Evolutionary conservation across 35 echinoderm and acorn worm species (phyloP).

Genomic region (Ophiothrix spiculata): DNA sequence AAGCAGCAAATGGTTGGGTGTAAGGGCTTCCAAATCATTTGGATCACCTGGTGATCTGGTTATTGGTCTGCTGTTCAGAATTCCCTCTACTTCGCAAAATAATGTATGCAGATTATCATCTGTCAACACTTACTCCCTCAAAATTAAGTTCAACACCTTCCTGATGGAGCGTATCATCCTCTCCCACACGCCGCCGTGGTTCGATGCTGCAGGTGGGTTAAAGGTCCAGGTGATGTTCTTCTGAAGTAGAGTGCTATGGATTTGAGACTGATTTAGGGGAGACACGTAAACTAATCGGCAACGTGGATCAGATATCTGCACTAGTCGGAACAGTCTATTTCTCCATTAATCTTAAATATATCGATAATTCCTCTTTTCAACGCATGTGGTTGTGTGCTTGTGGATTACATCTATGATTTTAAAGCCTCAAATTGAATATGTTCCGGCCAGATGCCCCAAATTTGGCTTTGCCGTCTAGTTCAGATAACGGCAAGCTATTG

Average conservation of each 20-base stretch:
- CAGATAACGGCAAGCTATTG: too few relatives aligned
- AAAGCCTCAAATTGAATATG: too few relatives aligned
- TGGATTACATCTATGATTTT: too few relatives aligned
- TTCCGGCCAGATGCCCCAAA: too few relatives aligned
- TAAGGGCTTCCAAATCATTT: conserved; percentile 51
- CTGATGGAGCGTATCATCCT: conserved; percentile 46
- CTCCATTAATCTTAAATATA: too few relatives aligned
- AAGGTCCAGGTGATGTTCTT: conserved; percentile 60
- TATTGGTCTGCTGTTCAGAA: conserved; percentile 57
- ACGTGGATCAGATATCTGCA: too few relatives aligned
- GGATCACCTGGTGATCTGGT: conserved; percentile 53
- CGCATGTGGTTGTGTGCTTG: too few relatives aligned
- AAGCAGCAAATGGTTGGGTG: conserved; percentile 51
- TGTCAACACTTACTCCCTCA: conserved; percentile 43
- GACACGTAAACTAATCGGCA: too few relatives aligned
- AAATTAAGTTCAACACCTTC: conserved; percentile 30
- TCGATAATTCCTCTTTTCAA: too few relatives aligned
- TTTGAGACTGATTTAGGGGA: not conserved
- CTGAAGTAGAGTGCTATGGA: not conserved
- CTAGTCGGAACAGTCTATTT: too few relatives aligned
- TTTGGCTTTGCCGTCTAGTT: too few relatives aligned
- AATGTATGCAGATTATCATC: conserved; percentile 65
- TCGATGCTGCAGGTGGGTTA: conserved; percentile 49
- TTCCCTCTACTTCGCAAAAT: conserved; percentile 56
- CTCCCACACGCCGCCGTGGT: conserved; percentile 79